Evolutionary conservation across 2,888 invertebrate species (phyloP), one percentile per base, ranked within the genome.

Genomic region (Eilema depressum): DNA sequence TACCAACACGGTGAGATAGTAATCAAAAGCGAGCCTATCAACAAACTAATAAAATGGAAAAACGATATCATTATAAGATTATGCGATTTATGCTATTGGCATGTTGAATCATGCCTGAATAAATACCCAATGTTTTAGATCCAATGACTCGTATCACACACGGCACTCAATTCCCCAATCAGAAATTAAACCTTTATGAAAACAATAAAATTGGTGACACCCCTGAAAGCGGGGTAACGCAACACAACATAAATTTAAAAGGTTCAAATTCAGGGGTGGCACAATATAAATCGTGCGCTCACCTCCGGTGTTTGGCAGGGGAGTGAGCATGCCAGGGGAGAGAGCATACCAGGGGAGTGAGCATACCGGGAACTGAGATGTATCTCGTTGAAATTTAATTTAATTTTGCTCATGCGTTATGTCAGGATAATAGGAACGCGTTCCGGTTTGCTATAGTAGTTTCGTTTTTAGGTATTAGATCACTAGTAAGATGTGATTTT

Each of bases 341-440:
- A 12, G 76, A 66, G 30, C 41, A 68, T 63, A 17, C 67, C 70
- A 74, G 74, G 62, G 68, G 60, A 70, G 41, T n/a, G 72, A 66
- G 25, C 57, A 26, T 53, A 61, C 65, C 20, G 28, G 41, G 41
- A 63, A 66, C 47, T 63, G 75, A 78, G 75, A 78, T 78, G 78
- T 75, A 76, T 76, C 82, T 79, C 77, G 81, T 83, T 78, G 80
- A 87, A 87, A 85, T 86, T 86, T 85, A 86, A 87, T 87, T 87
- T 85, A 85, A 83, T 82, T 80, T 78, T 80, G 75, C 74, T 76
- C 85, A 85, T 80, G 87, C 86, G 78, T 82, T 30, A 71, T 30
- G 71, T 10, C 23, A 67, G 20, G 68, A 61, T 75, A 73, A 76
- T 75, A 60, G 63, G 62, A 62, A 66, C 61, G 68, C 64, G 63